phyloP scores from a whole-genome alignment of 2,113 vertebrate species.

The Nymphicus hollandicus region DNA sequence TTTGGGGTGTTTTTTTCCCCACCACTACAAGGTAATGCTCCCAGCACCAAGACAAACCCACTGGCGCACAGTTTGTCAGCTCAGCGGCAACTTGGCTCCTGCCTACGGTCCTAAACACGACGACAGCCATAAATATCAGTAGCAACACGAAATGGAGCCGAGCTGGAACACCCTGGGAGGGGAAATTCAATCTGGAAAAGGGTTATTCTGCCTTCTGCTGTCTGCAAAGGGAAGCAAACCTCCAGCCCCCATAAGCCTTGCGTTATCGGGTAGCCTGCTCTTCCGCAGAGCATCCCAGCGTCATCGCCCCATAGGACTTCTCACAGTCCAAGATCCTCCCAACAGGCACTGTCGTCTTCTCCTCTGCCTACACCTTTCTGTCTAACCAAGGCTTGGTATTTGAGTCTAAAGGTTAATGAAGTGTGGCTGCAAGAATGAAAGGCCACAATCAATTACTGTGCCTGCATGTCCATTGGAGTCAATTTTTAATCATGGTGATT shows the following conservation, averaged over 20 bases:
- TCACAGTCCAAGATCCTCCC: slow-evolving; percentile 9
- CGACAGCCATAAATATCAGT: neutral
- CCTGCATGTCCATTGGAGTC: slow-evolving; percentile 70
- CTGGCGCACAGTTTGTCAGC: neutral
- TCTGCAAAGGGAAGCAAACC: neutral
- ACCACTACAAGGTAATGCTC: neutral
- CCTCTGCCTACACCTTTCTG: slow-evolving; percentile 46
- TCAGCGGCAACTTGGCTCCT: neutral
- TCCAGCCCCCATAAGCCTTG: neutral
- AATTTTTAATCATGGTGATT: slow-evolving; percentile 77
- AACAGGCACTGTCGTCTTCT: neutral
- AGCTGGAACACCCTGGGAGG: neutral
- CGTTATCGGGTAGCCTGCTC: neutral
- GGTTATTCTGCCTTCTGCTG: neutral
- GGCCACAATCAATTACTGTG: slow-evolving; percentile 78
- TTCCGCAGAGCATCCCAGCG: neutral
- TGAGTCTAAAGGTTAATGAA: slow-evolving; percentile 86
- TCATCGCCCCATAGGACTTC: neutral
- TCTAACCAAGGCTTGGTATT: slow-evolving; percentile 76
- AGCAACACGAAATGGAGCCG: neutral
- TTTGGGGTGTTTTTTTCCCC: neutral
- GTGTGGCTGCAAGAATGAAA: slow-evolving; percentile 79
- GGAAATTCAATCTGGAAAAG: neutral
- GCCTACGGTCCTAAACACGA: neutral
- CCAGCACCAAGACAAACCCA: neutral